Base-by-base conservation (phyloP, 2,888 invertebrate genomes). In the Cantharis rustica region DNA sequence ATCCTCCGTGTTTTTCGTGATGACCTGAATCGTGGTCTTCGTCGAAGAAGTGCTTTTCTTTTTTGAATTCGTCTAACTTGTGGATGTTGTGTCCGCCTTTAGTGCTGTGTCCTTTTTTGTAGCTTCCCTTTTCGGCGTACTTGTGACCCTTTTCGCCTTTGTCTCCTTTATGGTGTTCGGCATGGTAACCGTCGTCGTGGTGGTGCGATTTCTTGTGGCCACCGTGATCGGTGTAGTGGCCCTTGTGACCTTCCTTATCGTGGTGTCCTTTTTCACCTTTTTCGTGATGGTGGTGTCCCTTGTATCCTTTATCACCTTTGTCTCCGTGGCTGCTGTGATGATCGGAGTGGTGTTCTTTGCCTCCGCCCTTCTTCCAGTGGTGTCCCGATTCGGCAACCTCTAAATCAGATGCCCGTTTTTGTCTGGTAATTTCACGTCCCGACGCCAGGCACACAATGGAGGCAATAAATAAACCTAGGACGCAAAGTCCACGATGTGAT, bases 71-170 rank as follows among this genome's bases (percentile, higher is more conserved):
- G 87, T 96, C 95, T 78, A 94, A 88, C 85, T 96, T 96, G 88
- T 96, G 95, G 9, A 95, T 91, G 86, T 95, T 94, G 86, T 96
- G 96, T 81, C 95, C 94, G 75, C 96, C 95, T 87, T 96, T 95
- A 81, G 95, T 96, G 79, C 93, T 93, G 88, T 96, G 95, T 0
- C 96, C 96, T 85, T 96, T 96, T 79, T 94, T 94, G 87, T 93
- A 95, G 81, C 92, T 92, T 10, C 95, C 95, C 83, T 93, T 93
- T 81, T 93, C 92, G 0, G 92, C 93, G 79, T 92, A 91, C 80
- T 93, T 92, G 69, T 88, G 89, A 7, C 88, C 89, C 82, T 94
- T 93, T 80, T 92, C 92, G 0, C 93, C 93, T 74, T 93, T 92
- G 75, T 93, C 93, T 9, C 92, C 93, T 27, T 92, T 91, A 78